Evolutionary conservation across 2,113 vertebrate species (phyloP).

Genomic region (Telmatochromis sp.): DNA sequence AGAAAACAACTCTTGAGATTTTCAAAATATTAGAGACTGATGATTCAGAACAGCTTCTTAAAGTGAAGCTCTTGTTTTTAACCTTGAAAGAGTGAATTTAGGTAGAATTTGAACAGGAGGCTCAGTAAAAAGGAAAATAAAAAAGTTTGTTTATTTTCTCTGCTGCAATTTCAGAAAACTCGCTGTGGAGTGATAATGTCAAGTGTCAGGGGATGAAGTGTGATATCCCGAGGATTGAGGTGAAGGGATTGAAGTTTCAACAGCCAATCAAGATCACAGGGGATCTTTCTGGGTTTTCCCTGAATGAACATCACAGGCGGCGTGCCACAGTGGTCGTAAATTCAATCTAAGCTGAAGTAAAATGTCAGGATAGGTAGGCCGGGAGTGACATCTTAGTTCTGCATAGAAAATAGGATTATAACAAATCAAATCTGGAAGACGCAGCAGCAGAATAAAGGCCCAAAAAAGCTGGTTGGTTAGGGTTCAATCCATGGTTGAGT

Average conservation of each 20-base stretch:
- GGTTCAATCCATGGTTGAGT: not conserved
- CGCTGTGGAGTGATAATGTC: not conserved
- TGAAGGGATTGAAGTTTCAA: not conserved
- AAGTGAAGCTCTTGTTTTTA: not conserved
- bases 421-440: not conserved
- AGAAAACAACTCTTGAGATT: not conserved
- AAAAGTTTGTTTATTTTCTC: not conserved
- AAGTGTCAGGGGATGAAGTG: constrained; percentile 7
- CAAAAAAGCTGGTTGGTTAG: not conserved
- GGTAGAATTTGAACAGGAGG: not conserved
- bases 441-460: not conserved
- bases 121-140: not conserved
- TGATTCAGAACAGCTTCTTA: not conserved
- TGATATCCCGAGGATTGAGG: not conserved
- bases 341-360: not conserved
- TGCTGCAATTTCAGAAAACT: not conserved
- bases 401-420: not conserved
- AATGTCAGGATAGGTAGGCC: not conserved
- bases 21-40: not conserved
- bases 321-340: not conserved
- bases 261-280: constrained; percentile 8
- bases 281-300: not conserved
- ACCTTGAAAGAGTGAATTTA: not conserved
- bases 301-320: not conserved
- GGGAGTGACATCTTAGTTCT: not conserved